Evolutionary conservation across 2,888 invertebrate genomes (phyloP).

Genomic region (Podabrus alpinus): DNA sequence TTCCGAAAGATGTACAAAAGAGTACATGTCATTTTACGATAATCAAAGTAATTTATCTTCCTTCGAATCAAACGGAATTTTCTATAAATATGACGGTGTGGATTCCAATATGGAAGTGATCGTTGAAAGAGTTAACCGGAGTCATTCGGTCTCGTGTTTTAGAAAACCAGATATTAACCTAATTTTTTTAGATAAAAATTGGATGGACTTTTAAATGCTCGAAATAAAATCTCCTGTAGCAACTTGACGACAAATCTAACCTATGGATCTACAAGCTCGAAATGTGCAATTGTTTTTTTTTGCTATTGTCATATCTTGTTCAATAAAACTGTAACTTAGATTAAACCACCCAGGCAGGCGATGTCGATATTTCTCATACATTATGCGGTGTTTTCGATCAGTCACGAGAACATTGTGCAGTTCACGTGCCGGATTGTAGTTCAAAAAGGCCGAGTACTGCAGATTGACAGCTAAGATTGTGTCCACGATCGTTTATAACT

Average conservation of each 20-base stretch:
- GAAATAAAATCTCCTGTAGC: not conserved
- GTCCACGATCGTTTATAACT: conserved; percentile 44
- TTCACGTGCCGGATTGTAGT: conserved; percentile 48
- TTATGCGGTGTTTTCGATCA: conserved; percentile 34
- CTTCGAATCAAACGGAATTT: not conserved
- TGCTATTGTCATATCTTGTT: not conserved
- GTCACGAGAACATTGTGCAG: conserved; percentile 45
- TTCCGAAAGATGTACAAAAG: not conserved
- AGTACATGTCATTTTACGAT: not conserved
- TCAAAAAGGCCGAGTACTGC: conserved; percentile 40
- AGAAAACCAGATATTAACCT: too few relatives aligned
- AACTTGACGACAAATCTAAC: not conserved
- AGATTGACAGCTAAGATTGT: conserved; percentile 47
- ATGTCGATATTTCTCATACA: conserved; percentile 22
- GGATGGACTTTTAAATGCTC: not conserved
- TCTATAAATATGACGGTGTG: not conserved
- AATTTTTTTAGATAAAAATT: too few relatives aligned
- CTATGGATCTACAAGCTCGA: not conserved
- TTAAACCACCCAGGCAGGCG: conserved; percentile 23
- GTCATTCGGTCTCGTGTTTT: not conserved
- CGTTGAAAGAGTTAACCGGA: not conserved
- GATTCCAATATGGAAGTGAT: not conserved
- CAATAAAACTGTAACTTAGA: conserved; percentile 1
- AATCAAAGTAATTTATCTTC: not conserved
- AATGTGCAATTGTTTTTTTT: not conserved